Conservation (phyloP, 2,113 vertebrate species). For the Nycticorax nycticorax region DNA sequence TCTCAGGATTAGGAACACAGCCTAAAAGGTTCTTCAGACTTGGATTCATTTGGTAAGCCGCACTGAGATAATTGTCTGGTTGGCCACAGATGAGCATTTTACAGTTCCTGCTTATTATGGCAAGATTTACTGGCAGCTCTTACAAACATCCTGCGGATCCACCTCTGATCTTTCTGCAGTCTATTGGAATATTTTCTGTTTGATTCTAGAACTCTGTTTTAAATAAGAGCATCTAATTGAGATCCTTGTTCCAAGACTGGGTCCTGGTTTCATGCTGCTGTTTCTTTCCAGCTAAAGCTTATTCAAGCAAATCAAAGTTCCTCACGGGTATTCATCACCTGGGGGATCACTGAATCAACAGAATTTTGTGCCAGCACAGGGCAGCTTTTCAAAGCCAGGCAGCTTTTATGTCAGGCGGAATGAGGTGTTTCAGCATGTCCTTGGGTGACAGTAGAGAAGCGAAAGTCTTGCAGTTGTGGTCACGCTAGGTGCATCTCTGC, state of each 20-base stretch:
- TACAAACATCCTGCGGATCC: background rate
- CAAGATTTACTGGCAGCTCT: background rate
- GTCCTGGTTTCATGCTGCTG: background rate
- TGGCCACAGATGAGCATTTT: background rate
- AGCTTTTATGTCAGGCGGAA: background rate
- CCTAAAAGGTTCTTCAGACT: background rate
- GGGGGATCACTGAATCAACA: background rate
- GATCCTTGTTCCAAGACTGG: background rate
- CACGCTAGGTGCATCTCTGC: background rate
- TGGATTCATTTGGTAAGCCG: background rate
- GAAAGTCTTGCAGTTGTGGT: background rate
- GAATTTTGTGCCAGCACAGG: background rate
- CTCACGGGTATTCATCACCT: background rate
- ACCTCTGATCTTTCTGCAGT: background rate
- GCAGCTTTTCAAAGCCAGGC: background rate
- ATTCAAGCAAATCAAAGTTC: background rate
- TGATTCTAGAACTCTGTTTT: background rate
- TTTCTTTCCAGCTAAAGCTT: background rate
- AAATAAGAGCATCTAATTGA: background rate
- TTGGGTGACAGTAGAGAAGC: background rate
- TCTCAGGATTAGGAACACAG: background rate
- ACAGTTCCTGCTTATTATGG: background rate
- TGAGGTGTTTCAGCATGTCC: background rate
- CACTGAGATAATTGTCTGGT: background rate
- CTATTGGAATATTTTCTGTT: background rate